Percentiles rank a stretch among this genome's conserved stretches.
phyloP scores from a whole-genome alignment of 2,888 invertebrate genomes.

The Hemicrepidius hirtus region DNA sequence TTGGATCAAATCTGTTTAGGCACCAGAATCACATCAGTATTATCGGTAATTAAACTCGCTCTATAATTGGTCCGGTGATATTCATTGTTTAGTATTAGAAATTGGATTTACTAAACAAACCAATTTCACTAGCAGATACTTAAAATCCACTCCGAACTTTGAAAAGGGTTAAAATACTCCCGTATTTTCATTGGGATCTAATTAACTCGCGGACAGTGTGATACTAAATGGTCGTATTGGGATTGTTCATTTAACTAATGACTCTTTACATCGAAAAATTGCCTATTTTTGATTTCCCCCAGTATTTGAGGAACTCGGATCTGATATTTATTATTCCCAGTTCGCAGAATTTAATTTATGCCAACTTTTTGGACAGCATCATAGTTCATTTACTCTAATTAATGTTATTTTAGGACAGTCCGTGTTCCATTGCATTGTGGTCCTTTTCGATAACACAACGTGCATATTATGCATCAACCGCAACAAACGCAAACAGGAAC shows the following conservation, averaged over 20 bases:
- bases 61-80: background rate
- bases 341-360: background rate
- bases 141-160: slow-evolving; percentile 2
- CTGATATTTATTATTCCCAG: no score
- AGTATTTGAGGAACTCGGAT: background rate
- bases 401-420: background rate
- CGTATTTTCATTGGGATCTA: slow-evolving; percentile 23
- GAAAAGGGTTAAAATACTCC: slow-evolving; percentile 28
- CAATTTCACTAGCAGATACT: slow-evolving; percentile 3
- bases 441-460: background rate
- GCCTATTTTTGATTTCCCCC: slow-evolving; percentile 5
- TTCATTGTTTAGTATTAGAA: background rate
- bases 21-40: slow-evolving; percentile 20
- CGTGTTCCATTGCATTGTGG: background rate
- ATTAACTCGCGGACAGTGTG: slow-evolving; percentile 23
- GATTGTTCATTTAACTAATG: slow-evolving; percentile 25
- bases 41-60: slow-evolving; percentile 31
- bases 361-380: background rate
- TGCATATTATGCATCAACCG: slow-evolving; percentile 30
- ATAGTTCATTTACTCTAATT: background rate
- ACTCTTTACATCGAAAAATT: background rate
- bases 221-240: slow-evolving; percentile 22
- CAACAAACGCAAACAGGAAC: slow-evolving; percentile 31
- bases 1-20: slow-evolving; percentile 38
- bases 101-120: slow-evolving; percentile 12